These are phyloP conservation scores for Lynx canadensis DNA, from an alignment of 2,113 vertebrate genomes.

Conservation along the genomic window DNA sequence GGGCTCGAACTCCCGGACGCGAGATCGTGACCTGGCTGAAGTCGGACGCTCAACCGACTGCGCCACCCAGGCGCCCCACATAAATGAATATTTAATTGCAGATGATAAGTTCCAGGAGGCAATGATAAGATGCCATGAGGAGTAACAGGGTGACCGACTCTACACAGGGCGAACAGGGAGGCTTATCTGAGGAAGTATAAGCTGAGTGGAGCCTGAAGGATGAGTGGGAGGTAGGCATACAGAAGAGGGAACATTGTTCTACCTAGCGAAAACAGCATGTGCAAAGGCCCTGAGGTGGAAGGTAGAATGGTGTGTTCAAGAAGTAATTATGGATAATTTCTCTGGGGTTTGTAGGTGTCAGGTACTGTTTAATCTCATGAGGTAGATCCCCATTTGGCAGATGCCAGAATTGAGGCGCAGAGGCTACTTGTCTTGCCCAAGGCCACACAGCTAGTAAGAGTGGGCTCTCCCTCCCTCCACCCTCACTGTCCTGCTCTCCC, in stretches of 20 bases:
- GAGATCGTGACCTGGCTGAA: no score
- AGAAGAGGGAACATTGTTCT: neutral
- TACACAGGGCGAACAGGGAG: neutral
- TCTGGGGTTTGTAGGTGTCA: neutral
- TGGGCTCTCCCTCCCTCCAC: neutral
- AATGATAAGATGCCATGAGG: neutral
- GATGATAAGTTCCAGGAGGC: neutral
- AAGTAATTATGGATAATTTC: neutral
- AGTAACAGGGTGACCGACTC: neutral
- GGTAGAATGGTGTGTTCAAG: neutral
- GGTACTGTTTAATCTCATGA: neutral
- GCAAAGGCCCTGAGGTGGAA: neutral
- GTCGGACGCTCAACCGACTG: no score
- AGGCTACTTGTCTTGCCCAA: neutral
- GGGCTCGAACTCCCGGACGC: no score
- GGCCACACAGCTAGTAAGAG: neutral
- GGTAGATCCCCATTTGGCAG: neutral
- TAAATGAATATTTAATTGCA: neutral
- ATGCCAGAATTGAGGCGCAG: neutral
- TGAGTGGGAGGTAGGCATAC: neutral
- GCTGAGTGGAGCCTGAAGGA: neutral
- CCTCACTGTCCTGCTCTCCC: accelerated
- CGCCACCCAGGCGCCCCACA: no score
- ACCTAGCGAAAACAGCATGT: neutral
- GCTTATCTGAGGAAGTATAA: neutral